These are phyloP conservation scores for Cephus spinipes DNA, from an alignment of 2,888 invertebrate species.

Conservation along the genomic window DNA sequence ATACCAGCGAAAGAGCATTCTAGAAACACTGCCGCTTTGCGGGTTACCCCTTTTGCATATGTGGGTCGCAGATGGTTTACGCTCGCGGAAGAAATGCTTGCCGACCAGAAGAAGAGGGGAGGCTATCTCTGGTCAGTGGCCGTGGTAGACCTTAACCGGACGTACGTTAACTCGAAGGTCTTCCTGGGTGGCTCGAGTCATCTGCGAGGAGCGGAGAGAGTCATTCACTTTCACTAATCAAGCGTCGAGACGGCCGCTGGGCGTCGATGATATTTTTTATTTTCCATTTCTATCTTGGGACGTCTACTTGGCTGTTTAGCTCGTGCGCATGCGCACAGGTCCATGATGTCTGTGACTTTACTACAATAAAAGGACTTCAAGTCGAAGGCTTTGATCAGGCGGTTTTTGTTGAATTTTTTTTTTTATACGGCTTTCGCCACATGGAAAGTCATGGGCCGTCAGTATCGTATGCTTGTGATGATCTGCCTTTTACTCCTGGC, in stretches of 20 bases:
- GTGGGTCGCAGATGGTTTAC: constrained; percentile 1
- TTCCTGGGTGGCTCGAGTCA: constrained; percentile 4
- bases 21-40: background rate
- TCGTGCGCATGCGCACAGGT: background rate
- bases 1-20: background rate
- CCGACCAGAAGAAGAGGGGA: background rate
- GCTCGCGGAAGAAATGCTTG: background rate
- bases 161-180: constrained; percentile 4
- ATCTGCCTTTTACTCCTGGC: background rate
- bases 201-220: constrained; percentile 12
- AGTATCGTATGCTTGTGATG: background rate
- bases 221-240: constrained; percentile 29
- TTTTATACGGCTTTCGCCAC: background rate
- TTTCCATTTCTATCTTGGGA: background rate
- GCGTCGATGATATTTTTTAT: background rate
- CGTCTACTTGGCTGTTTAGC: background rate
- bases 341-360: background rate
- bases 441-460: background rate
- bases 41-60: background rate
- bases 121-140: background rate
- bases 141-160: constrained; percentile 1
- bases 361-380: background rate
- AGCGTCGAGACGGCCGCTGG: constrained; percentile 4
- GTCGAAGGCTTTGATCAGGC: background rate
- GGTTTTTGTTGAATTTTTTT: background rate